Base-by-base conservation (phyloP, 2,888 invertebrate species). In the Chaitophorus viminalis region DNA sequence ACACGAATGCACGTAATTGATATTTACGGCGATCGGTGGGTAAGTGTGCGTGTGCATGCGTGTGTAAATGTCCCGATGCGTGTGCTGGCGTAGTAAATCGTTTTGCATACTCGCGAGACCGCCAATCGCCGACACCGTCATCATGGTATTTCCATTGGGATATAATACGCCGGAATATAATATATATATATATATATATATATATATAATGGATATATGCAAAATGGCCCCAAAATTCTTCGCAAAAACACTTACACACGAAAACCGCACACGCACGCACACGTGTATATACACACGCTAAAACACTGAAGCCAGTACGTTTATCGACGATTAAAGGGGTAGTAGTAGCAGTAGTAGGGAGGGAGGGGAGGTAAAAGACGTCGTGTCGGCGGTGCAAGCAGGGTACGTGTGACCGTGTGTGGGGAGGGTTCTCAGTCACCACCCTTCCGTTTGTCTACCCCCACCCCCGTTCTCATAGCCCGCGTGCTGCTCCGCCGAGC, bases 1-100 rank as follows among this genome's bases (percentile, higher is more conserved):
- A 54, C 72, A 33, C 54, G 74, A 74, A 74, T 33, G 36, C 25
- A 29, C 36, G 21, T 83, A 75, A 83, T 83, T 75, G 54, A 82
- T 82, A 74, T 82, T 82, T 83, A 83, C 54, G 74, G 29, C 21
- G 46, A 25, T 46, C 21, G 33, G 33, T 46, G 31, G 31, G 82
- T 33, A 31, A 17, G 17, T 14, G 14, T 46, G 82, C 54, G 70
- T 46, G 46, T 46, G 46, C 14, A 14, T 46, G 46, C 14, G 46
- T 46, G 46, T 46, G 46, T 46, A 14, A 2, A 46, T 46, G 46
- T 46, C 14, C 46, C 14, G 46, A 46, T 31, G 52, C 33, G 70
- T 31, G 31, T 70, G 14, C 14, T 29, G 72, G 33, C 31, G n/a
- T 21, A 18, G 60, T 39, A 60, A 75, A 83, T 83, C 60, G 74